These are phyloP conservation scores for Urophycis tenuis DNA, from an alignment of 2,797 vertebrate genomes.

Conservation along the genomic window DNA sequence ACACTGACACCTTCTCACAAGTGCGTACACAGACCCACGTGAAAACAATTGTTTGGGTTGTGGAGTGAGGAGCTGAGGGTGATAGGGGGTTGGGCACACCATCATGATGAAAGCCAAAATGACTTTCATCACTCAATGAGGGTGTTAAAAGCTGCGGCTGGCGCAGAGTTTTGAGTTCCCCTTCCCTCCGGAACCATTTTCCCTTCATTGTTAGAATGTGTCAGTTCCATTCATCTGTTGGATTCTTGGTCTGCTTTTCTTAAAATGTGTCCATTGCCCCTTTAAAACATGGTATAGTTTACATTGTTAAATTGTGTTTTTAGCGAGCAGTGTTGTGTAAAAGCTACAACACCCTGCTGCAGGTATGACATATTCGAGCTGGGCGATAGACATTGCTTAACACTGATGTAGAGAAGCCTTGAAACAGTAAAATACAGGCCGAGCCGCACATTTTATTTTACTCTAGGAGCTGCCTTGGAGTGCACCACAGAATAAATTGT, in stretches of 20 bases:
- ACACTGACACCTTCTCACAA: slow-evolving; percentile 4
- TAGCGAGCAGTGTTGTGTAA: background rate
- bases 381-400: no score
- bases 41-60: background rate
- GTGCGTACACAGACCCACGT: slow-evolving; percentile 5
- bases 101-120: background rate
- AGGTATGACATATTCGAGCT: no score
- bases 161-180: background rate
- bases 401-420: no score
- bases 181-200: background rate
- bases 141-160: background rate
- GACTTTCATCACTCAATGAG: background rate
- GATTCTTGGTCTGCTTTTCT: background rate
- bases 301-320: background rate
- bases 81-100: background rate
- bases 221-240: background rate
- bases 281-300: background rate
- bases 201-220: background rate
- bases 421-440: no score
- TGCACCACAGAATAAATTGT: no score
- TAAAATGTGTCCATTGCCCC: background rate
- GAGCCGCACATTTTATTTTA: no score
- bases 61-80: background rate
- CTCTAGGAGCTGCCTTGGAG: no score
- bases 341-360: no score